Base-by-base conservation (phyloP, 2,113 vertebrate species). In the Grammomys surdaster region DNA sequence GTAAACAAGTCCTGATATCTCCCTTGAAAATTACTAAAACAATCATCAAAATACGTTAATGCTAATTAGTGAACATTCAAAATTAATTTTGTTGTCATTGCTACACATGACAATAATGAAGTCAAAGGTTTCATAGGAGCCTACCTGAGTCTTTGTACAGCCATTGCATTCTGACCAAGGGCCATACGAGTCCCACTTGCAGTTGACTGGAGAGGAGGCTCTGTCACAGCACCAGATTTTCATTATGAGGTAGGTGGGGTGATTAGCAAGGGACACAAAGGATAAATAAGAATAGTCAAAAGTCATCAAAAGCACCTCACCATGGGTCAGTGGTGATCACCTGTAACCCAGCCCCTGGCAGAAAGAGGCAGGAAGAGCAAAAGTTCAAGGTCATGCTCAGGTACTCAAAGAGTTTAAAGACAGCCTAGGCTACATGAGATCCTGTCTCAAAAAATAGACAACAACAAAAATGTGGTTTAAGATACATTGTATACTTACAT, bases 101-200 rank as follows among this genome's bases (percentile, higher is more conserved):
- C 20, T 81, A 26, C 28, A 95, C 13, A 36, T 70, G 81, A 60
- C 51, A 89, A 58, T 58, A 77, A 24, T 72, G n/a, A 95, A 95
- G 28, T 87, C 70, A 58, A 93, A 26, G 70, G 0, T 24, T 40
- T 81, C 24, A 0, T 60, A 20, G 48, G 95, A 63, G 87, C 97
- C 33, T 98, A 99, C 99, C 98, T 99, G 99, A 1, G 98, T 98
- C 90, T 98, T 99, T 51, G 98, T 99, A 95, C 99, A 99, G 75
- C 99, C 99, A 31, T 99, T 98, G 88, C 99, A 99, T 72, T 99
- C 99, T 0, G 99, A 99, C 99, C 99, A 99, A 9, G 98, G 98
- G 19, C 98, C 98, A 95, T 98, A 99, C 26, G 98, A 88, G 60
- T 97, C 98, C 99, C 99, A 99, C 94, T 77, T 98, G 95, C 99